Conservation (phyloP, 2,888 invertebrate genomes). For the Magallana nippona region DNA sequence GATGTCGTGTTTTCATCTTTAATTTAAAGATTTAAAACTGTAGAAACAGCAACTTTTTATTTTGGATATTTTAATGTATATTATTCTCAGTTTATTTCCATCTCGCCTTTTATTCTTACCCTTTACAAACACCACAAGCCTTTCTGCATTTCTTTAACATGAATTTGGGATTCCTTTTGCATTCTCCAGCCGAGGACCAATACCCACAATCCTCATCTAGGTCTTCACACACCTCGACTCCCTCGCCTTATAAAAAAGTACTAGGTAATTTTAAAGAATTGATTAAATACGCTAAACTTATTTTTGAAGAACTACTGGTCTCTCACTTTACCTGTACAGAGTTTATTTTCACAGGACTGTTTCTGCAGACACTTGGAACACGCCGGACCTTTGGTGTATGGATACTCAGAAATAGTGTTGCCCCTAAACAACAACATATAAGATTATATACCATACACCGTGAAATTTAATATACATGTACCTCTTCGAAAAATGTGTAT, state of each 20-base stretch:
- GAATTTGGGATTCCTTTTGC: conserved; percentile 29
- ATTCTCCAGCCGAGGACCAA: conserved; percentile 41
- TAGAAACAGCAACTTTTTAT: too few species aligned
- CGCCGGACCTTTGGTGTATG: conserved; percentile 38
- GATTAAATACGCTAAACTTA: background rate
- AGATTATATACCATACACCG: too few species aligned
- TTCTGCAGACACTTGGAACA: conserved; percentile 41
- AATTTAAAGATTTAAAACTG: too few species aligned
- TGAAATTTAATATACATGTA: too few species aligned
- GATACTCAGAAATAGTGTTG: conserved; percentile 42
- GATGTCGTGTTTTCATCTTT: too few species aligned
- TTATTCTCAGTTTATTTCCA: too few species aligned
- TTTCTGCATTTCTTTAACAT: conserved; percentile 48
- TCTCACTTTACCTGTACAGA: conserved; percentile 42
- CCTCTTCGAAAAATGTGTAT: too few species aligned
- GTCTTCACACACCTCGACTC: conserved; percentile 40
- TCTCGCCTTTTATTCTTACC: background rate
- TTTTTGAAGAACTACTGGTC: background rate
- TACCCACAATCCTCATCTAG: conserved; percentile 36
- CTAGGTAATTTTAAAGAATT: background rate
- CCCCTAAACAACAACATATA: conserved; percentile 30
- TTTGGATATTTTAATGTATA: too few species aligned
- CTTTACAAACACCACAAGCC: conserved; percentile 40
- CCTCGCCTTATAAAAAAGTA: conserved; percentile 38
- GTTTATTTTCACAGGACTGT: conserved; percentile 38